Base-by-base conservation (phyloP, 2,797 vertebrate species). In the Sitta carolinensis region DNA sequence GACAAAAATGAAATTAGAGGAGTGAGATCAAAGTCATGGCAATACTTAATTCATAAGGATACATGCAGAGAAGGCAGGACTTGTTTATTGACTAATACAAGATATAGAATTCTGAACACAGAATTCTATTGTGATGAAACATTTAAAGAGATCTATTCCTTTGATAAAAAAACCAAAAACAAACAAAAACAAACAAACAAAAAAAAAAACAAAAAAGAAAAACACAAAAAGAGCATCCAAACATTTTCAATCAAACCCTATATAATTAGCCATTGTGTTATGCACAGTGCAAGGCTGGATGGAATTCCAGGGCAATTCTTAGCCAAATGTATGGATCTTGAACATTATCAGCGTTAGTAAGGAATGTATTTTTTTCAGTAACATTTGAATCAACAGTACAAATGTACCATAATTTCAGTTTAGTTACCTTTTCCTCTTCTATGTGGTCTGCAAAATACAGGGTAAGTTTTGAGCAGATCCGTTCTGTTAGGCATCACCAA, bases 401-500 rank as follows among this genome's bases (percentile, higher is more conserved):
- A 70, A 47, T 47, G 7, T 40, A 32, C 26, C n/a, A 17, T 58
- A 68, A 70, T 72, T 77, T 89, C 20, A 55, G 4, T 48, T 91
- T 72, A 70, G 20, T 66, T 36, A 42, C 40, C 29, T 90, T 87
- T 94, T 86, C 43, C 51, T 81, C 11, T 63, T 64, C 91, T 89
- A 51, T 76, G 61, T 89, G 73, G 69, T 67, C 92, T 68, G 70
- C 91, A 93, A 96, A 96, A 77, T 84, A 61, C 38, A 68, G 36
- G 55, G 91, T 47, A 55, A 88, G 76, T 95, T 97, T 94, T 97
- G 95, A 96, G 92, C 89, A 95, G 92, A 82, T 91, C 94, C 34
- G 16, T 97, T 98, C 95, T 97, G 97, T 97, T 97, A 93, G 83
- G 97, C 84, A 98, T 98, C 98, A 98, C 97, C 96, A 97, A 96